These are phyloP conservation scores for Sternarchorhynchus goeldii DNA, from an alignment of 2,797 vertebrate genomes.

Conservation along the genomic window DNA sequence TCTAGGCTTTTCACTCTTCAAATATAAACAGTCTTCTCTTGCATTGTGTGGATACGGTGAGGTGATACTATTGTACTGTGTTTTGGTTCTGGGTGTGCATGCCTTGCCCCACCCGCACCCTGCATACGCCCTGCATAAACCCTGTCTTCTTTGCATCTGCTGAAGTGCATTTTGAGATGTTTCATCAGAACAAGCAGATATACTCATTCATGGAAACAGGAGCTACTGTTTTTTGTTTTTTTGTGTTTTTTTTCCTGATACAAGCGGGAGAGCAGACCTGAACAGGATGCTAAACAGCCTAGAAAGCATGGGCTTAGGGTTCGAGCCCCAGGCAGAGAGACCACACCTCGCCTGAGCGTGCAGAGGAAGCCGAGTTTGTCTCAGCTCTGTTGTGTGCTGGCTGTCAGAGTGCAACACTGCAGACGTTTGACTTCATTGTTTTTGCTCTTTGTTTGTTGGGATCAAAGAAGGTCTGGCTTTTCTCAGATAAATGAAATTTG, in stretches of 20 bases:
- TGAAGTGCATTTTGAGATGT: too few species aligned
- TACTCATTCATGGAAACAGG: too few species aligned
- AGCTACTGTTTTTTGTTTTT: too few species aligned
- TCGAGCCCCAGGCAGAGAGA: neutral
- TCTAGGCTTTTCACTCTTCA: too few species aligned
- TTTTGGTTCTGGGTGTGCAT: neutral
- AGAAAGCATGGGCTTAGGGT: too few species aligned
- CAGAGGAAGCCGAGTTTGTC: slow-evolving; percentile 2
- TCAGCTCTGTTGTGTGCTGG: slow-evolving; percentile 61
- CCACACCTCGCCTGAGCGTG: slow-evolving; percentile 1
- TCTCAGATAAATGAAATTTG: neutral
- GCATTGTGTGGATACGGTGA: neutral
- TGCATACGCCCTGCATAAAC: too few species aligned
- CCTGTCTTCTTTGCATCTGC: too few species aligned
- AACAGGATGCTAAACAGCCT: too few species aligned
- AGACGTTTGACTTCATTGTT: slow-evolving; percentile 54
- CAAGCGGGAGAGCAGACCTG: too few species aligned
- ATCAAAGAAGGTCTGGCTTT: slow-evolving; percentile 19
- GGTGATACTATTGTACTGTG: neutral
- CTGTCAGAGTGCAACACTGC: slow-evolving; percentile 58
- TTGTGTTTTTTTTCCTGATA: too few species aligned
- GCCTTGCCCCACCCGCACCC: neutral
- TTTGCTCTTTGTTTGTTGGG: slow-evolving; percentile 10
- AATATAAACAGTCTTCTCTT: neutral
- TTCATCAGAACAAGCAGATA: too few species aligned